Evolutionary conservation across 2,888 invertebrate genomes (phyloP), one percentile per base, ranked within the genome.

Genomic region (Biston stratarius): DNA sequence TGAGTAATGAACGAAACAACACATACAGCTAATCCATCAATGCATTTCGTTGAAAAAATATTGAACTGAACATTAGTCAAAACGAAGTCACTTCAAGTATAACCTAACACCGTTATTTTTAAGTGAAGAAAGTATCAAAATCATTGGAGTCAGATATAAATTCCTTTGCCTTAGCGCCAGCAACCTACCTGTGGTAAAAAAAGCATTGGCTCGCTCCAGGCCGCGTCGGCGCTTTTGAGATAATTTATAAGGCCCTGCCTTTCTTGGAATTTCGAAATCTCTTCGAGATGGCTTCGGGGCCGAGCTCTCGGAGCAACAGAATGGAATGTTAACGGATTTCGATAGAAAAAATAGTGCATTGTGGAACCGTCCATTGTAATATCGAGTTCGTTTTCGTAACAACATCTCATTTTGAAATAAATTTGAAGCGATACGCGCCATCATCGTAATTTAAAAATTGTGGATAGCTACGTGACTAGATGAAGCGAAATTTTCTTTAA

Each of bases 181-280:
- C 91, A 91, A 91, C 88, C 87, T 91, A 89, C 92, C 92, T 91
- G 93, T 89, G 86, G 87, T 88, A 92, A 93, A 94, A 92, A 93
- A 94, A 91, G 82, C 85, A 87, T 91, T 88, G 91, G 89, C 89
- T 84, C 87, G 83, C 67, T 68, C 45, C 67, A 87, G 90, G 86
- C 92, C 91, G 90, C 83, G 93, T 90, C 94, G 94, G 93, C 92
- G 86, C 93, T 92, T 94, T 94, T 93, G 93, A 91, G 91, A 94
- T 92, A 92, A 92, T 93, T 93, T 93, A 93, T 92, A 92, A 93
- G 92, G 91, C 88, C 89, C 85, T 89, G 87, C 92, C 92, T 92
- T 93, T 93, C 93, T 90, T 84, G 87, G 93, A 93, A 93, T 94
- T 93, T 91, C 92, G 91, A 93, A 94, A 94, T 93, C 91, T 90